Evolutionary conservation across 2,113 vertebrate species (phyloP).

Genomic region (Halichoerus grypus): DNA sequence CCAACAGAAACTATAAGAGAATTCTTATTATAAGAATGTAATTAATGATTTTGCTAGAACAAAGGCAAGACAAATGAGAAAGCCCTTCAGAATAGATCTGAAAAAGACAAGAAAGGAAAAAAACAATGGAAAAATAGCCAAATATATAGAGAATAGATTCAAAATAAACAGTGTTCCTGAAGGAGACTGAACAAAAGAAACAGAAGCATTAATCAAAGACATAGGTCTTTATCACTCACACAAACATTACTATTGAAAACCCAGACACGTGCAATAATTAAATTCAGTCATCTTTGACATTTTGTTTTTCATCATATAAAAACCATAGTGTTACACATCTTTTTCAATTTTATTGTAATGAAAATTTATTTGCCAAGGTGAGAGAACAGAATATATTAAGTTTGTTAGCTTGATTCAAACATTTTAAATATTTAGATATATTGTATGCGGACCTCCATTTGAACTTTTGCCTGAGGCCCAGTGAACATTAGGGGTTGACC

Average conservation of each 20-base stretch:
- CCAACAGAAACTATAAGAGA: constrained; percentile 50
- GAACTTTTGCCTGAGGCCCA: not conserved
- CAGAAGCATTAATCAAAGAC: constrained; percentile 34
- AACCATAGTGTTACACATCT: not conserved
- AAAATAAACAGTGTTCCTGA: constrained; percentile 35
- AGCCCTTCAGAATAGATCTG: constrained; percentile 22
- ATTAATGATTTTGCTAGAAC: constrained; percentile 26
- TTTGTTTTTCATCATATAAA: not conserved
- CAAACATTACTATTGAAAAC: not conserved
- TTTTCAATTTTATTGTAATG: constrained; percentile 36
- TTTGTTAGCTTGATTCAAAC: constrained; percentile 28
- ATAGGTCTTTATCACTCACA: not conserved
- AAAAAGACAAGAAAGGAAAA: constrained; percentile 7
- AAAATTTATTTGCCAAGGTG: constrained; percentile 42
- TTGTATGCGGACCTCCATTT: not conserved
- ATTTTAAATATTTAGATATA: constrained; percentile 39
- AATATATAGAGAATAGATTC: not conserved
- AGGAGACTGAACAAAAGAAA: not conserved
- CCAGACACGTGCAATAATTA: not conserved
- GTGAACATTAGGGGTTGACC: not conserved
- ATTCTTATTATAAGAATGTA: constrained; percentile 38
- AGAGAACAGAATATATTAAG: not conserved
- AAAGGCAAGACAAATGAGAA: constrained; percentile 44
- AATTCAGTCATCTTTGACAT: constrained; percentile 17
- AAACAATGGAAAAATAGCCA: not conserved